Percentiles rank a stretch among this genome's conserved stretches.
These are phyloP conservation scores for Clarias macrocephalus DNA, from an alignment of 2,113 vertebrate genomes.

Conservation along the genomic window DNA sequence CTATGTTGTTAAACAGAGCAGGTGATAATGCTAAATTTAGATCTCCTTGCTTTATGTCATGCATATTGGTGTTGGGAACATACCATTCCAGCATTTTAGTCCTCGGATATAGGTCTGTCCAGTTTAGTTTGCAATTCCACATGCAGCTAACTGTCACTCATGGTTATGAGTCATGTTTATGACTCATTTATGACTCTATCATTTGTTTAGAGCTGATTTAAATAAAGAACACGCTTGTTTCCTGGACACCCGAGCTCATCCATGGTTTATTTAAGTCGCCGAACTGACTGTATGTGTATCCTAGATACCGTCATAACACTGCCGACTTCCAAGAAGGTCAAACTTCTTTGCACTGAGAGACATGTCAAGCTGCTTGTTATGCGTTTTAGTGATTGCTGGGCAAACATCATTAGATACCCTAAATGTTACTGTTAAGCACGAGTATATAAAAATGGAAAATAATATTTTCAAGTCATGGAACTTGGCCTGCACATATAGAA, in stretches of 20 bases:
- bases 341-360: constrained; percentile 10
- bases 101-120: neutral
- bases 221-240: constrained; percentile 58
- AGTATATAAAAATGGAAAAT: neutral
- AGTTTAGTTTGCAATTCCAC: constrained; percentile 19
- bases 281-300: constrained; percentile 55
- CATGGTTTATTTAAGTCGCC: constrained; percentile 50
- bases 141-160: constrained; percentile 29
- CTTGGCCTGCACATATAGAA: neutral
- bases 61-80: neutral
- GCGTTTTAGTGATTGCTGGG: constrained; percentile 27
- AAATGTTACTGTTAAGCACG: neutral
- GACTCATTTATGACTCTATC: neutral
- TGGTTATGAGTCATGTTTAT: neutral
- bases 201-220: constrained; percentile 60
- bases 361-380: constrained; percentile 37
- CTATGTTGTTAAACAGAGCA: constrained; percentile 17
- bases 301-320: constrained; percentile 69
- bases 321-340: constrained; percentile 33
- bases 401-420: constrained; percentile 34
- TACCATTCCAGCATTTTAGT: constrained; percentile 16
- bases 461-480: neutral
- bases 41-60: constrained; percentile 2
- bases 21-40: constrained; percentile 17
- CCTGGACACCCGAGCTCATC: constrained; percentile 28